Evolutionary conservation across 2,888 invertebrate species (phyloP).

Genomic region (Pediacus dermestoides): DNA sequence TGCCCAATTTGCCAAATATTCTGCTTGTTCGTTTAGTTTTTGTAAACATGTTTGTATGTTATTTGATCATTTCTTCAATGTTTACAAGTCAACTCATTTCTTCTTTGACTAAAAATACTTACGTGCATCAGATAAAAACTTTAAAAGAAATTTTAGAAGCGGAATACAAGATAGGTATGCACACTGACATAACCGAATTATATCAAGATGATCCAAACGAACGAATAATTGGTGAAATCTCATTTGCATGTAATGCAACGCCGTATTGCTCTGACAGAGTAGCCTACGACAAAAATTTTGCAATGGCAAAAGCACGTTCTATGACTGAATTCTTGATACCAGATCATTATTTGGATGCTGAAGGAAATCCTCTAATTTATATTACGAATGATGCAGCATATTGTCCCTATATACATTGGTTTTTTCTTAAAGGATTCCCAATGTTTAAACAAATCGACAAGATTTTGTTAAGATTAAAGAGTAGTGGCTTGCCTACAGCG

Average conservation of each 20-base stretch:
- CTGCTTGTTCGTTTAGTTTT: no score
- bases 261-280: not conserved
- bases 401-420: conserved; percentile 1
- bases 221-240: not conserved
- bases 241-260: no score
- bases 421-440: conserved; percentile 1
- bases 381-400: not conserved
- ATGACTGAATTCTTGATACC: not conserved
- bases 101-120: not conserved
- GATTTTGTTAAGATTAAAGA: not conserved
- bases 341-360: not conserved
- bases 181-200: not conserved
- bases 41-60: no score
- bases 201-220: not conserved
- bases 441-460: not conserved
- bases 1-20: no score
- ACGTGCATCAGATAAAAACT: not conserved
- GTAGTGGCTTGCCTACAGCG: not conserved
- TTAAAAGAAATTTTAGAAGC: not conserved
- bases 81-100: conserved; percentile 1
- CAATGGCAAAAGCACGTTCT: not conserved
- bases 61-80: no score
- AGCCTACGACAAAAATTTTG: not conserved
- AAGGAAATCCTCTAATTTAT: not conserved
- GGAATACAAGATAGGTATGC: not conserved